These are phyloP conservation scores for Acanthopagrus latus DNA, from an alignment of 2,797 vertebrate species.

Conservation along the genomic window DNA sequence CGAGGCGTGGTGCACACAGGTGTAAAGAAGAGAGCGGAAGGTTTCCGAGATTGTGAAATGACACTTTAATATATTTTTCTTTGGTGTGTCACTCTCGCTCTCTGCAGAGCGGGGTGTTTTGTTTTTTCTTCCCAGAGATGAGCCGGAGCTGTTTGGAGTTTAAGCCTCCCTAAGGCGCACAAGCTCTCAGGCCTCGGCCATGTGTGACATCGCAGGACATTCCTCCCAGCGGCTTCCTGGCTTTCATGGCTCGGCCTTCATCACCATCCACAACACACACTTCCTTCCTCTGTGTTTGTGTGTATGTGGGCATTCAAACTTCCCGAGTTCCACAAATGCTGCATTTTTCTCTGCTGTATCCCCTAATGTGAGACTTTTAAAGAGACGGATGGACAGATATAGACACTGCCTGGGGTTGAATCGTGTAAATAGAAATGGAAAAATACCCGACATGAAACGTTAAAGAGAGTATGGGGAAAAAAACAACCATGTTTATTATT, in stretches of 20 bases:
- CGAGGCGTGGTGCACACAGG: conserved; percentile 22
- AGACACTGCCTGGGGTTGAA: not conserved
- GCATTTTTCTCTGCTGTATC: conserved; percentile 30
- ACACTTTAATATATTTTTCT: conserved; percentile 13
- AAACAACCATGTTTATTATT: too few relatives aligned
- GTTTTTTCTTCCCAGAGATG: conserved; percentile 17
- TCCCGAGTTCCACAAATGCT: conserved; percentile 61
- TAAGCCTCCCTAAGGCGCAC: conserved; percentile 28
- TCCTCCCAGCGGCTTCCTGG: conserved; percentile 71
- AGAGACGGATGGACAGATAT: conserved; percentile 9
- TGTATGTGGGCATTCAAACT: conserved; percentile 50
- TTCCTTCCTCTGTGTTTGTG: conserved; percentile 66
- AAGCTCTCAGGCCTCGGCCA: conserved; percentile 29
- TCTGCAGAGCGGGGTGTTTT: not conserved
- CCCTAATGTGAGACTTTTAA: conserved; percentile 23
- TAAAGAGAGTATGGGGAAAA: too few relatives aligned
- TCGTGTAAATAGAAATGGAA: too few relatives aligned
- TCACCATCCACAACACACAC: conserved; percentile 56
- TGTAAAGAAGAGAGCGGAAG: conserved; percentile 2
- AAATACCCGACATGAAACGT: too few relatives aligned
- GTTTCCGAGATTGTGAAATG: not conserved
- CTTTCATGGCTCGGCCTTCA: conserved; percentile 66
- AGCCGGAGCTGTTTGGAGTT: conserved; percentile 23
- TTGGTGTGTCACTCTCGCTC: conserved; percentile 11
- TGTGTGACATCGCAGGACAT: conserved; percentile 65